A percentile compares a stretch with the other conserved stretches of the same genome.
phyloP scores from a whole-genome alignment of 2,888 invertebrate genomes.

The Pyrocoelia pectoralis region DNA sequence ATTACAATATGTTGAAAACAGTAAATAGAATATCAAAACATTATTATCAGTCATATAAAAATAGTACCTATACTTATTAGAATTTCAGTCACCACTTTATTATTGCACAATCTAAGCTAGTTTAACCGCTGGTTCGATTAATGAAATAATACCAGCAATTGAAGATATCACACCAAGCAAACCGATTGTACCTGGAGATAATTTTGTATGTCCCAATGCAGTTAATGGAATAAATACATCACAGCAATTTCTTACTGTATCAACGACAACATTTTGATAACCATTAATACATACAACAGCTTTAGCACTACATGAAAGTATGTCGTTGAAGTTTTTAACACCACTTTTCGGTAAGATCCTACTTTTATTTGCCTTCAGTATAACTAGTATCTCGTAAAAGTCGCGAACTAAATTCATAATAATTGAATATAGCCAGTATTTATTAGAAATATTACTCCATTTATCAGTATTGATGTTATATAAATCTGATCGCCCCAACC shows the following conservation, averaged over 20 bases:
- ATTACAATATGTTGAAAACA: no score
- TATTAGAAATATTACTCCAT: slow-evolving; percentile 78
- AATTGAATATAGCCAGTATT: slow-evolving; percentile 87
- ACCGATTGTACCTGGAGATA: slow-evolving; percentile 82
- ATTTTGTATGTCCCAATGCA: slow-evolving; percentile 77
- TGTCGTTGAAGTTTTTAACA: slow-evolving; percentile 43
- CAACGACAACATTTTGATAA: slow-evolving; percentile 76
- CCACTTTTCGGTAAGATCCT: slow-evolving; percentile 43
- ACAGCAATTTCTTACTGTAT: slow-evolving; percentile 85
- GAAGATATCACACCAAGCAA: slow-evolving; percentile 83
- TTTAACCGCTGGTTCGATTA: slow-evolving; percentile 81
- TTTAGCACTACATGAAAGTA: slow-evolving; percentile 39
- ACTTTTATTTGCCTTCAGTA: slow-evolving; percentile 64
- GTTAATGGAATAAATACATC: slow-evolving; percentile 88
- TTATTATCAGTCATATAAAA: neutral
- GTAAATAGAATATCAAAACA: neutral
- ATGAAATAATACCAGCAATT: slow-evolving; percentile 76
- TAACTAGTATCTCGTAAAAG: slow-evolving; percentile 79
- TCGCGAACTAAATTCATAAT: slow-evolving; percentile 83
- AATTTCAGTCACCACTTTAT: no score
- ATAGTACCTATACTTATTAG: no score
- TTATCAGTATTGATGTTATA: slow-evolving; percentile 73
- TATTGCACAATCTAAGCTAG: slow-evolving; percentile 54
- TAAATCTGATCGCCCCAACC: slow-evolving; percentile 80
- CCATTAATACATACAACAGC: slow-evolving; percentile 50